Percentiles rank a stretch among this genome's conserved stretches.
Conservation (phyloP, 2,797 vertebrate species). For the Crax fasciolata region DNA sequence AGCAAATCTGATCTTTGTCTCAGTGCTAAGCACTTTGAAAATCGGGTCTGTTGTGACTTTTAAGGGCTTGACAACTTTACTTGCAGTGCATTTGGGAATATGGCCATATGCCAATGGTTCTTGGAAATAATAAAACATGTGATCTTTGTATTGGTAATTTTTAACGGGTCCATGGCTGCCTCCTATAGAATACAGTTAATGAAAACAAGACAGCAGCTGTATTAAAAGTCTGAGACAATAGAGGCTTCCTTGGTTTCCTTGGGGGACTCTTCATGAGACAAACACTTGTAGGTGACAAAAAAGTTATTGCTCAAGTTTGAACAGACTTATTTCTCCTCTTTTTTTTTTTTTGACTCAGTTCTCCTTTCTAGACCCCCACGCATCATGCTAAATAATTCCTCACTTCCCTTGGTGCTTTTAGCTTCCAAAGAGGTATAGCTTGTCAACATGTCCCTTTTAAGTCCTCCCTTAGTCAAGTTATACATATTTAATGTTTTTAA, state of each 20-base stretch:
- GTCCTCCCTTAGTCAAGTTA: slow-evolving; percentile 65
- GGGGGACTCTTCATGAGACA: background rate
- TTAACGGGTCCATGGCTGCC: background rate
- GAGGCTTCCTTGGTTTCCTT: background rate
- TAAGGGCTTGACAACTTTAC: background rate
- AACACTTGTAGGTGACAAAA: background rate
- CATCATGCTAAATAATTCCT: slow-evolving; percentile 58
- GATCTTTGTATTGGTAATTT: background rate
- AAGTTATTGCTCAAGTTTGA: slow-evolving; percentile 51
- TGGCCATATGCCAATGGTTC: background rate
- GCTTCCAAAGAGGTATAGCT: slow-evolving; percentile 69
- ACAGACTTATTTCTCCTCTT: background rate
- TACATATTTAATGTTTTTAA: slow-evolving; percentile 75
- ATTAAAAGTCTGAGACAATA: background rate
- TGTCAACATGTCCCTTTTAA: slow-evolving; percentile 68
- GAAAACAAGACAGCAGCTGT: background rate
- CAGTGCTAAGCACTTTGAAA: background rate
- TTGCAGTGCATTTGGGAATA: background rate
- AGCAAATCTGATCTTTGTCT: slow-evolving; percentile 26
- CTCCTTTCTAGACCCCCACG: background rate
- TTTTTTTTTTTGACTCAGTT: slow-evolving; percentile 36
- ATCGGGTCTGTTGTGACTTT: background rate
- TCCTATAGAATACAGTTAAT: background rate
- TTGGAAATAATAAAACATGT: background rate
- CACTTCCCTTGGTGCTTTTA: slow-evolving; percentile 12